A percentile compares a stretch with the other conserved stretches of the same genome.
phyloP scores from a whole-genome alignment of 2,797 vertebrate species.

The Poeciliopsis paucimaculata region DNA sequence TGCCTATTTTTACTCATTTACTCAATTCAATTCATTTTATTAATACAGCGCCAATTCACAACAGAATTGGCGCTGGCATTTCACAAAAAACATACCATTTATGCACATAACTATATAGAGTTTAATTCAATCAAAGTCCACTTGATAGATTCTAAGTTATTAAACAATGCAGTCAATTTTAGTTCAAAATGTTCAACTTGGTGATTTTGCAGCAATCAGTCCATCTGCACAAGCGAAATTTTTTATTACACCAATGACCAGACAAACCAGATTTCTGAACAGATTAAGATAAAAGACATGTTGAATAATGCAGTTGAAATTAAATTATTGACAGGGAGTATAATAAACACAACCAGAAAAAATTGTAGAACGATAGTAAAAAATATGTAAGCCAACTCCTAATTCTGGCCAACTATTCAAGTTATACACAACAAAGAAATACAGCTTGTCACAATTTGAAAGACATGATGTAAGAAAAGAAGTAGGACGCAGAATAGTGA shows the following conservation, averaged over 20 bases:
- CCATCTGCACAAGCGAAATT: neutral
- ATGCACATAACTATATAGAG: neutral
- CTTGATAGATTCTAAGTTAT: neutral
- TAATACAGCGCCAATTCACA: neutral
- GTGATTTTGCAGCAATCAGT: neutral
- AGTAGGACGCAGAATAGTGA: neutral
- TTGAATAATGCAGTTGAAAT: neutral
- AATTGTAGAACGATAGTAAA: slow-evolving; percentile 31
- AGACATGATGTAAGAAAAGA: slow-evolving; percentile 6
- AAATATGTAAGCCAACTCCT: slow-evolving; percentile 45
- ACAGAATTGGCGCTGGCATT: neutral
- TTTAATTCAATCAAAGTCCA: neutral
- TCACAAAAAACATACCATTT: neutral
- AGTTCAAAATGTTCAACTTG: neutral
- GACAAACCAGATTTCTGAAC: neutral
- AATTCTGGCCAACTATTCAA: slow-evolving; percentile 41
- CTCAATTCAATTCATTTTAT: neutral
- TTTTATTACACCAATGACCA: neutral
- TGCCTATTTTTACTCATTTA: neutral
- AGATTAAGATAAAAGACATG: neutral
- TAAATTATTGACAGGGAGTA: slow-evolving; percentile 11
- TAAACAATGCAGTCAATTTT: neutral
- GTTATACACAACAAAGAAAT: slow-evolving; percentile 49
- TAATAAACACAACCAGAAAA: slow-evolving; percentile 17
- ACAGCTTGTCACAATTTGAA: slow-evolving; percentile 16